Base-by-base conservation (phyloP, 2,888 invertebrate genomes). In the Bhutanitis thaidina region DNA sequence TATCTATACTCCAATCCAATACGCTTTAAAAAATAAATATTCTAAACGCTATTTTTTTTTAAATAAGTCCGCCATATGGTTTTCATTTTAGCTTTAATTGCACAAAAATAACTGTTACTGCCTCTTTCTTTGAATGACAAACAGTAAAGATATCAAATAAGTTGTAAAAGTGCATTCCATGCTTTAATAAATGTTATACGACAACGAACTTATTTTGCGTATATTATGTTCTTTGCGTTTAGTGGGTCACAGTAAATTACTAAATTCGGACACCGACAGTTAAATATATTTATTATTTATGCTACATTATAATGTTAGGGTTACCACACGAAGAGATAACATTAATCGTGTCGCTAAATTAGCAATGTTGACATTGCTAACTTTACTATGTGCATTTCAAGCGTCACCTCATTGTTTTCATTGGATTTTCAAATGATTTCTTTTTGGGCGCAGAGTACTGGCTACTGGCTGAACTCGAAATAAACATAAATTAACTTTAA, bases 231-330 rank as follows among this genome's bases (percentile, higher is more conserved):
- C 43, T 41, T 25, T 15, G 20, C 12, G 46, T 46, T 52, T 47
- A 52, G 36, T 52, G 43, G 46, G 52, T 46, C 52, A 46, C 46
- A 46, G 13, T 43, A 47, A 52, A 43, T 52, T 43, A 43, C 38
- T 13, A 38, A 47, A 52, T 52, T 52, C 34, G 47, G 32, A 52
- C 44, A 44, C 29, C 27, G 30, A 46, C 39, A 45, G 40, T 45
- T 45, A 45, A 45, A 45, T 30, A 41, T 40, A 34, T 20, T 49
- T 25, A 29, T 2, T 4, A 20, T 20, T 27, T 27, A 39, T 13
- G 32, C n/a, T 29, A 40, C 32, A 38, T 43, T 38, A 13, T 30
- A 14, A 15, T 25, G 9, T n/a, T 38, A 43, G 49, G 49, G 49
- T 43, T 20, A 27, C 43, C 49, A 20, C 20, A 3, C 20, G 13